Evolutionary conservation across 2,888 invertebrate species (phyloP), one percentile per base, ranked within the genome.

Genomic region (Habroteleia sp.): DNA sequence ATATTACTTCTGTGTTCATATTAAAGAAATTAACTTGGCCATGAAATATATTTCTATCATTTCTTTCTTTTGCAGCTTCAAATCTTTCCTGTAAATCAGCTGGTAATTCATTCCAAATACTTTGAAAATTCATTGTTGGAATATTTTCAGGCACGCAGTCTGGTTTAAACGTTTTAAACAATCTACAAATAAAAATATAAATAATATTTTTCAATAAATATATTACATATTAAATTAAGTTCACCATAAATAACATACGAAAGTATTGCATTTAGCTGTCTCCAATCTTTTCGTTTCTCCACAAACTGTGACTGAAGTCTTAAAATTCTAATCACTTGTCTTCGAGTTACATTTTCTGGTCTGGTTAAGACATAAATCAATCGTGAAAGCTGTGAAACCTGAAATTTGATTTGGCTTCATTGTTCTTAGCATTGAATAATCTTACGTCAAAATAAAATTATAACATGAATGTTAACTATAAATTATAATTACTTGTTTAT

Each of bases 101-200:
- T 6, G 85, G 83, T 31, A 88, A 79, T 2, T 85, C 80, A 42
- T 77, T 84, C 88, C 88, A 88, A 6, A 82, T 81, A 60, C 83
- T 86, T 78, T 87, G 86, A 54, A 87, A 76, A 46, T 87, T 87
- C 46, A 85, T 79, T 3, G 87, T 78, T 7, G 79, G 77, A 48
- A 88, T 82, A 56, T 81, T 84, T 56, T 88, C 88, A 1, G 88
- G 88, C 0, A 89, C 88, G 29, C 85, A 76, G 71, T 88, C 87
- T 6, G 88, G 88, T 44, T 86, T 88, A 54, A 87, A 88, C 0
- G 87, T 87, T 63, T 88, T 88, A 60, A 85, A 88, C 37, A 88
- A 76, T 35, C 86, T 86, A 41, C 29, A 29, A 29, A 42, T 13
- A 11, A 27, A 5, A 25, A 8, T 2, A 13, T 42, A 13, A 25